Conservation (phyloP, 2,113 vertebrate genomes). For the Syrrhaptes paradoxus region DNA sequence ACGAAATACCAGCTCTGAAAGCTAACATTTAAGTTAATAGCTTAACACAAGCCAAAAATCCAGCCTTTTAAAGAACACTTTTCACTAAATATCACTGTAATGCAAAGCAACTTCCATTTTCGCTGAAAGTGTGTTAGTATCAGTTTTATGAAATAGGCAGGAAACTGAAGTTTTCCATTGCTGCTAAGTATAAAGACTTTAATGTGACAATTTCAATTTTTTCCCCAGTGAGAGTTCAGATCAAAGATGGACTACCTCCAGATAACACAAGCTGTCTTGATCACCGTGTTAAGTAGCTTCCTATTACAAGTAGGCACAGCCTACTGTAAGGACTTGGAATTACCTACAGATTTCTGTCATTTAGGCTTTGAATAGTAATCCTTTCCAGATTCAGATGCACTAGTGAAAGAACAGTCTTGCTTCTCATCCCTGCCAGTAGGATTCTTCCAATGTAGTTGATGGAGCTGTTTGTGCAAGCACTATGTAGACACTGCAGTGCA, state of each 20-base stretch:
- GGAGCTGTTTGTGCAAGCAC: background rate
- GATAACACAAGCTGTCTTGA: background rate
- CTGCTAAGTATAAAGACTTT: background rate
- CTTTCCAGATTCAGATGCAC: background rate
- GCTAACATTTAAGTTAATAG: background rate
- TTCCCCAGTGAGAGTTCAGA: background rate
- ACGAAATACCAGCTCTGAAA: background rate
- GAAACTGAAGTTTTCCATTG: background rate
- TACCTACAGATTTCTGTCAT: background rate
- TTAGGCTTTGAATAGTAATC: background rate
- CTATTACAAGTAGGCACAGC: background rate
- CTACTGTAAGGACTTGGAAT: background rate
- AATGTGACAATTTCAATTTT: background rate
- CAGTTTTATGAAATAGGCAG: background rate
- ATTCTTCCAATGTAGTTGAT: background rate
- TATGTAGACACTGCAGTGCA: background rate
- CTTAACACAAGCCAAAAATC: background rate
- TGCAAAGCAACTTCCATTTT: background rate
- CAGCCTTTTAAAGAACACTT: background rate
- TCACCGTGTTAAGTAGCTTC: background rate
- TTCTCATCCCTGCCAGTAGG: background rate
- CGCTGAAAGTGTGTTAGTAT: background rate
- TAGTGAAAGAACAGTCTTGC: background rate
- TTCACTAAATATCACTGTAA: background rate
- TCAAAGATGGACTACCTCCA: background rate